Evolutionary conservation across 2,888 invertebrate genomes (phyloP).

Genomic region (Caenorhabditis zanzibari): DNA sequence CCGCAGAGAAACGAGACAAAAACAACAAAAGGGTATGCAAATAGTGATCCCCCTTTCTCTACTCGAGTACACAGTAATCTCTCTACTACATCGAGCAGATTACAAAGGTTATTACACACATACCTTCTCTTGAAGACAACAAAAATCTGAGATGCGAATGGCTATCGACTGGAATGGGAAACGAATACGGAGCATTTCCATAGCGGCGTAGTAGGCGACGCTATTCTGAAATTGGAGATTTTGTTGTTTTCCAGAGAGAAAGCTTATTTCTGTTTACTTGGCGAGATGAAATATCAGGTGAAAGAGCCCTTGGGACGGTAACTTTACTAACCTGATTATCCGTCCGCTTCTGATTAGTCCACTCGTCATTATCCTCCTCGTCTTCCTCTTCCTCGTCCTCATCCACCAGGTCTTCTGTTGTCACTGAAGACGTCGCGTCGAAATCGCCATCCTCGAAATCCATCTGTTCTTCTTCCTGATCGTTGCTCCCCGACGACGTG

Average conservation of each 20-base stretch:
- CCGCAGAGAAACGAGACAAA: slow-evolving; percentile 35
- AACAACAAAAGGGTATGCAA: slow-evolving; percentile 55
- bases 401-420: slow-evolving; percentile 53
- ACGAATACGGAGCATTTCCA: slow-evolving; percentile 80
- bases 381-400: slow-evolving; percentile 57
- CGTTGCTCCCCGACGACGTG: slow-evolving; percentile 44
- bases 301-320: background rate
- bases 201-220: slow-evolving; percentile 70
- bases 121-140: slow-evolving; percentile 76
- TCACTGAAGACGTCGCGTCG: slow-evolving; percentile 52
- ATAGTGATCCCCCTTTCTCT: slow-evolving; percentile 34
- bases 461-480: slow-evolving; percentile 41
- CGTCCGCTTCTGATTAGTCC: slow-evolving; percentile 66
- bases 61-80: slow-evolving; percentile 23
- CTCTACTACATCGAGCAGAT: background rate
- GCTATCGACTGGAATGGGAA: slow-evolving; percentile 80
- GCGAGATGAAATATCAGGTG: slow-evolving; percentile 14
- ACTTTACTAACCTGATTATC: slow-evolving; percentile 45
- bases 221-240: slow-evolving; percentile 48
- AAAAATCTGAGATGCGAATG: slow-evolving; percentile 78
- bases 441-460: slow-evolving; percentile 42
- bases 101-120: slow-evolving; percentile 8
- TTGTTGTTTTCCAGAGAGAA: background rate
- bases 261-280: background rate
- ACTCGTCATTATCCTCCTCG: slow-evolving; percentile 64